These are phyloP conservation scores for Sceloporus tristichus DNA, from an alignment of 2,113 vertebrate genomes.

Conservation along the genomic window DNA sequence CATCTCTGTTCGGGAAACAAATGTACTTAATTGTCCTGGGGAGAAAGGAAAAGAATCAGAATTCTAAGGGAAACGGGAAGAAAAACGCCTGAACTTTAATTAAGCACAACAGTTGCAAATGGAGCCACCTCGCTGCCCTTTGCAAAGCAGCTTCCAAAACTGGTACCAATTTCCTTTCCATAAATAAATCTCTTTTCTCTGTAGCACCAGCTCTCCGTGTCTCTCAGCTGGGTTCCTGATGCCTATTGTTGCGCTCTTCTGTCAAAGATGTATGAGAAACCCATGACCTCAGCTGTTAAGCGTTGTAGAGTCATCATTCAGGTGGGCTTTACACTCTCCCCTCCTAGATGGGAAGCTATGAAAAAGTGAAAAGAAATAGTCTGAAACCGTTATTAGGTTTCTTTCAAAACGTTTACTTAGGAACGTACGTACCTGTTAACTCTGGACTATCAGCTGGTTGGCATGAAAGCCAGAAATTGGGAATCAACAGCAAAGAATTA, in stretches of 20 bases:
- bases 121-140: background rate
- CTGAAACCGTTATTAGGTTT: background rate
- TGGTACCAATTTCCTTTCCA: background rate
- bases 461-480: too few relatives aligned
- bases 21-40: background rate
- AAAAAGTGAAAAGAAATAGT: background rate
- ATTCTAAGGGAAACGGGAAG: background rate
- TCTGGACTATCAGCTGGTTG: too few relatives aligned
- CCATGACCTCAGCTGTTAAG: background rate
- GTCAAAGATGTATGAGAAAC: constrained; percentile 26
- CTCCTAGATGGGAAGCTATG: background rate
- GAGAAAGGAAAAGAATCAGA: background rate
- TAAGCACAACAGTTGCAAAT: background rate
- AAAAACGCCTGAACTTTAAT: background rate
- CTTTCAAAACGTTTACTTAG: background rate
- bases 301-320: background rate
- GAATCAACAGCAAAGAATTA: too few relatives aligned
- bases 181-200: background rate
- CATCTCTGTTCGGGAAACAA: background rate
- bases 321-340: background rate
- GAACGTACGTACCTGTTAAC: too few relatives aligned
- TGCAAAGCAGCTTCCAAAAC: background rate
- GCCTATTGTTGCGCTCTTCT: background rate
- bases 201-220: rapidly evolving
- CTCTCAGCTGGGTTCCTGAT: constrained; percentile 14